Base-by-base conservation (phyloP, 92 coral and sea anemone species). In the Galaxea fascicularis region DNA sequence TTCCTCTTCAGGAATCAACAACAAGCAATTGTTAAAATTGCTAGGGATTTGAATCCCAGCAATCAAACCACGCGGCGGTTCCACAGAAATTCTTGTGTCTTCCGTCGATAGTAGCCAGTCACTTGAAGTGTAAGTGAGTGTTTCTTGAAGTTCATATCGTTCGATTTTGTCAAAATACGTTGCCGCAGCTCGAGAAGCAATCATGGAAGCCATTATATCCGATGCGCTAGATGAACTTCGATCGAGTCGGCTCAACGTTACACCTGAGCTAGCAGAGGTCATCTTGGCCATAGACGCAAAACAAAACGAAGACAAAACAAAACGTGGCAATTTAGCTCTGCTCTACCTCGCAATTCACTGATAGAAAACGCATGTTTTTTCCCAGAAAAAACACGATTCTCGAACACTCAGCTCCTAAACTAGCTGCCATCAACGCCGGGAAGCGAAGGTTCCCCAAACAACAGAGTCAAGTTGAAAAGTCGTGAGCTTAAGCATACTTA, bases 161-260 rank as follows among this genome's bases (percentile, higher is more conserved):
- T 97, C 99, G 66, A 97, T 95, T 85, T 97, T 97, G 88, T 97
- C 99, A 72, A 97, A 97, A 85, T 97, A 95, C 2, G 98, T 97
- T 15, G 98, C 98, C 12, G 99, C 99, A 29, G 92, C 94, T 71
- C 99, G 78, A 0, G 97, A 73, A 1, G 99, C 98, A 13, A 94
- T 95, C 85, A 95, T 75, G 28, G 95, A 82, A 35, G 94, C 91
- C 94, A 91, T 89, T 10, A 91, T n/a, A 72, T 94, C 98, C 0
- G 95, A 74, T n/a, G 93, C 49, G 30, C 80, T 75, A 17, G 87
- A 73, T 3, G 70, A 71, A 20, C 74, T 52, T 18, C 80, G 80
- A 46, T 71, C 76, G 1, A 57, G 78, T 21, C 86, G 71, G 14
- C 65, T 21, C 3, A 73, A 44, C 46, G 87, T 28, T 21, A 74